Evolutionary conservation across 2,113 vertebrate species (phyloP), one percentile per base, ranked within the genome.

Genomic region (Chlorodrepanis virens): DNA sequence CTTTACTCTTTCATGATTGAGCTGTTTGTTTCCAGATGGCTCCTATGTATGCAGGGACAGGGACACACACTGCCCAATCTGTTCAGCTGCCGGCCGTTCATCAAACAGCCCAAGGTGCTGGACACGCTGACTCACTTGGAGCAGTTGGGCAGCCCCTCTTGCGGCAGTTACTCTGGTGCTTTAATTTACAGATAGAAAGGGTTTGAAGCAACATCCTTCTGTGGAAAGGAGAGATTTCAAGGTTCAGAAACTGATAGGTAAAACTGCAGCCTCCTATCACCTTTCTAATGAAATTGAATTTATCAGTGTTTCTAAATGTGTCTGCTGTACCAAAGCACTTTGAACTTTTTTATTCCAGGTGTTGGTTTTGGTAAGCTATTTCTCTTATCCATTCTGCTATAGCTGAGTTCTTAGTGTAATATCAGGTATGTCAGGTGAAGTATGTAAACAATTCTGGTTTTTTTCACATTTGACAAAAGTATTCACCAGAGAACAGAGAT

Each of bases 11-110:
- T 94, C 57, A 39, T 94, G 84, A 96, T 80, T 94, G 96, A 96
- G 94, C 87, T 97, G 79, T 93, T 96, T 96, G 68, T 91, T 96
- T 96, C 90, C 94, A 96, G 90, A 96, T 96, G 93, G 90, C 59
- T 91, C 11, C 76, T 84, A 1, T 71, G 82, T 71, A 70, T 10
- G 12, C 5, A 3, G 79, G 87, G 68, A 76, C 7, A 5, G 64
- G 74, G 86, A 91, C 59, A 63, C 4, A 4, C 60, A 42, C 1
- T 1, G 69, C 40, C 80, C 89, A 94, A 74, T 96, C 96, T 96
- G 93, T 96, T 97, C 75, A 71, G 84, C 74, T 89, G 88, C 90
- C 60, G 27, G 94, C 68, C 37, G 85, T 24, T 80, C 42, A n/a
- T 89, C 82, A 74, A 93, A 76, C 57, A 89, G 87, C 89, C 92